Percentiles rank a stretch among this genome's conserved stretches.
These are phyloP conservation scores for Anastatus disparis DNA, from an alignment of 1,140 invertebrate genomes.

Conservation along the genomic window DNA sequence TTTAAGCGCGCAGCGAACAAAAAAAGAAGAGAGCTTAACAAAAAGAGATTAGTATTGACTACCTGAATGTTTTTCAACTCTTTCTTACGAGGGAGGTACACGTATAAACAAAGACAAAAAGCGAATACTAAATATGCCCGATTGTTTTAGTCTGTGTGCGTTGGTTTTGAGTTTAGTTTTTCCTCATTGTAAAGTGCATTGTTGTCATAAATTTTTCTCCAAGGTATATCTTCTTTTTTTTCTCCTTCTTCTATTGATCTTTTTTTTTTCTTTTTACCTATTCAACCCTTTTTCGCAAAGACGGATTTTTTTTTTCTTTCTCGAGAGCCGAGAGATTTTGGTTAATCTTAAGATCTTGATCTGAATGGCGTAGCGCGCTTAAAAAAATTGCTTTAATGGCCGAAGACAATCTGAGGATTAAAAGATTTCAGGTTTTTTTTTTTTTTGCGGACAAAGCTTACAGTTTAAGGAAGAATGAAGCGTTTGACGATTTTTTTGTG, in stretches of 20 bases:
- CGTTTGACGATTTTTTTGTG: no score
- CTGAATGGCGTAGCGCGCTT: not conserved
- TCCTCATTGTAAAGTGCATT: no score
- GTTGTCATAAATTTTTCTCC: not conserved
- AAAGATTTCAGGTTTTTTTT: slow-evolving; percentile 2
- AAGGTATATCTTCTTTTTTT: no score
- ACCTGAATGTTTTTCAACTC: slow-evolving; percentile 43
- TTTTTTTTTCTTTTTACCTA: not conserved
- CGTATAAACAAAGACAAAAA: not conserved
- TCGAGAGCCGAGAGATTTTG: slow-evolving; percentile 8
- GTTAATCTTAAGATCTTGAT: slow-evolving; percentile 23
- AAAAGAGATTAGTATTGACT: slow-evolving; percentile 29
- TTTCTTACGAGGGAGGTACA: slow-evolving; percentile 10
- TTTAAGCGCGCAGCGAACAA: not conserved
- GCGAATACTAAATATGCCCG: not conserved
- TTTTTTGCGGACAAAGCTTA: no score
- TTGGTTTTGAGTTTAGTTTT: not conserved
- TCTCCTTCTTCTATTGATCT: no score
- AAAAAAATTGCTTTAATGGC: slow-evolving; percentile 16
- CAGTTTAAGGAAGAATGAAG: no score
- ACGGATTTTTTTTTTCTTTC: not conserved
- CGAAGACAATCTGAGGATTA: not conserved
- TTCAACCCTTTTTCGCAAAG: slow-evolving; percentile 14
- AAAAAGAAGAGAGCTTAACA: not conserved
- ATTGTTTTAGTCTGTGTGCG: not conserved